These are phyloP conservation scores for Sebastes itinus DNA, from an alignment of 2,797 vertebrate species.

Conservation along the genomic window DNA sequence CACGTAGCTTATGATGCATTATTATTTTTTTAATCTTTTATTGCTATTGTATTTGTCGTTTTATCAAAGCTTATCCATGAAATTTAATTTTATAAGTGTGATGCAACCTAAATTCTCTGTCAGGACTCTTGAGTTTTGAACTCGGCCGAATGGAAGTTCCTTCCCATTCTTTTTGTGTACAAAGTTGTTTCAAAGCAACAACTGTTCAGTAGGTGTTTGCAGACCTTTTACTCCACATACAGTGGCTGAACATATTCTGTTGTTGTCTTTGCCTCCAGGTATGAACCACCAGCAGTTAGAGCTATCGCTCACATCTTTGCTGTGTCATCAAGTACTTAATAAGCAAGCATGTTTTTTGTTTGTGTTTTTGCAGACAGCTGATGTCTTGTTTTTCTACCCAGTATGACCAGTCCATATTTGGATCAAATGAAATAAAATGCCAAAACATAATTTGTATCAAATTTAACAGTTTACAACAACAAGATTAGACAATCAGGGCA, in stretches of 20 bases:
- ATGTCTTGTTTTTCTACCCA: slow-evolving; percentile 34
- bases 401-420: slow-evolving; percentile 35
- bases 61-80: background rate
- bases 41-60: background rate
- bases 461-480: background rate
- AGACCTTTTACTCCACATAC: background rate
- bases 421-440: background rate
- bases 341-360: slow-evolving; percentile 31
- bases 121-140: background rate
- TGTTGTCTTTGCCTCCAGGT: slow-evolving; percentile 54
- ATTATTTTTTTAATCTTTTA: background rate
- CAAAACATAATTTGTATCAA: background rate
- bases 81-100: background rate
- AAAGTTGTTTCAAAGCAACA: background rate
- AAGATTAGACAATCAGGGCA: background rate
- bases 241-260: slow-evolving; percentile 9
- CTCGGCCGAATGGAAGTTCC: background rate
- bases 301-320: slow-evolving; percentile 67
- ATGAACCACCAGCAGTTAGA: slow-evolving; percentile 39
- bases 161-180: background rate
- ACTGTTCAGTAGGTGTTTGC: background rate
- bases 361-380: slow-evolving; percentile 41
- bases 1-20: background rate
- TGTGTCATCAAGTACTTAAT: slow-evolving; percentile 54
- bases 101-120: background rate